Base-by-base conservation (phyloP, 1,140 invertebrate species). In the Panulirus ornatus region DNA sequence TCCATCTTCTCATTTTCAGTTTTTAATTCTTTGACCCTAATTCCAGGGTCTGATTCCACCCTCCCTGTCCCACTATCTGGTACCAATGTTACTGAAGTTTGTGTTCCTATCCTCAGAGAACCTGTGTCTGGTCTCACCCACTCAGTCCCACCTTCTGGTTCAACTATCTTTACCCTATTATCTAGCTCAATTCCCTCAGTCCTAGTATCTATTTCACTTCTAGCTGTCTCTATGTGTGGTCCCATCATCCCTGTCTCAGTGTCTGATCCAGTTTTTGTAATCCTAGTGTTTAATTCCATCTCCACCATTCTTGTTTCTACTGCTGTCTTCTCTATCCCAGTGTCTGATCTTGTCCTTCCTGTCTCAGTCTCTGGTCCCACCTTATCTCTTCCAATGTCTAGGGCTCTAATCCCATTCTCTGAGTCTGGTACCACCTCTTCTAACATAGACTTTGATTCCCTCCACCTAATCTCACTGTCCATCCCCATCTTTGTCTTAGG, bases 331-430 rank as follows among this genome's bases (percentile, higher is more conserved):
- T 66, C 11, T 30, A 22, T 30, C n/a, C 58, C n/a, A 66, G 30
- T 16, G 30, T 75, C 30, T 40, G 36, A 16, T 27, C 27, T 27
- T 66, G n/a, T 16, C n/a, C 1, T 66, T 8, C 27, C 58, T 30
- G n/a, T 66, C n/a, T 27, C 58, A 6, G 6, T 30, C 5, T 2
- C 58, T 66, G 58, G n/a, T 66, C 9, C 22, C n/a, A 30, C 22
- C 58, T 8, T 66, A 6, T 6, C 58, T 30, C 6, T 30, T 30
- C 16, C n/a, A 30, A 27, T 66, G 58, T 66, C n/a, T 6, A 11
- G 58, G n/a, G n/a, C n/a, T n/a, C n/a, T n/a, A n/a, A n/a, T 66
- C n/a, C 58, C n/a, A 66, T 66, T 30, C 58, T 66, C 58, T 27
- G 8, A 66, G n/a, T 66, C 14, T 22, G n/a, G n/a, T n/a, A n/a